Conservation (phyloP, 2,797 vertebrate genomes). For the Sebastes wilsoni region DNA sequence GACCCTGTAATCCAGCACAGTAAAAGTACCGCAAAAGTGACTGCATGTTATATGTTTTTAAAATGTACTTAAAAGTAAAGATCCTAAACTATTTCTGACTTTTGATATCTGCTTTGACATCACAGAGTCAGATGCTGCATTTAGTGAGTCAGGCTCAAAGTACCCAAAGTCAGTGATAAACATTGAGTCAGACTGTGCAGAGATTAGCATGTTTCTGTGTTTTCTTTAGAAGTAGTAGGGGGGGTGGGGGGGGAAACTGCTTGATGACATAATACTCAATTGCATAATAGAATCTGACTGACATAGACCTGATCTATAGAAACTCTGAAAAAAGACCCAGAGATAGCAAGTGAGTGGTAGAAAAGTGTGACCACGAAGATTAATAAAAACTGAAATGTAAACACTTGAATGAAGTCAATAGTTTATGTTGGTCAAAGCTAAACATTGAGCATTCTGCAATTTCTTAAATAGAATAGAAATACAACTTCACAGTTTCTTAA, state of each 20-base stretch:
- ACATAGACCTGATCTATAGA: not conserved
- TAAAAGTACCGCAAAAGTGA: not conserved
- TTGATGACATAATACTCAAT: not conserved
- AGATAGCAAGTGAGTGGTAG: not conserved
- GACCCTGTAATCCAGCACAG: not conserved
- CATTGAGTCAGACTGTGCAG: constrained; percentile 28
- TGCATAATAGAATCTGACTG: not conserved
- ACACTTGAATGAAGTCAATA: not conserved
- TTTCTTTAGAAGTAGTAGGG: not conserved
- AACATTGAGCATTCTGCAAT: not conserved
- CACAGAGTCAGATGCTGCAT: constrained; percentile 7
- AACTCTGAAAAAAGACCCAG: not conserved
- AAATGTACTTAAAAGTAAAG: not conserved
- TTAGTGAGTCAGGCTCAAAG: constrained; percentile 19
- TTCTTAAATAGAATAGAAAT: not conserved
- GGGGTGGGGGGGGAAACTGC: not conserved
- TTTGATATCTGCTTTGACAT: not conserved
- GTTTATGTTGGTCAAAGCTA: not conserved
- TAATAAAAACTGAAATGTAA: not conserved
- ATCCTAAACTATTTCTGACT: not conserved
- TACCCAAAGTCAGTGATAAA: constrained; percentile 35
- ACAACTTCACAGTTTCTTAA: not conserved
- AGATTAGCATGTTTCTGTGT: constrained; percentile 19
- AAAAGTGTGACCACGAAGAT: not conserved
- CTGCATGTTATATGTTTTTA: not conserved